A percentile compares a stretch with the other conserved stretches of the same genome.
These are phyloP conservation scores for Pseudomyrmex sp. DNA, from an alignment of 1,140 invertebrate genomes.

Conservation along the genomic window DNA sequence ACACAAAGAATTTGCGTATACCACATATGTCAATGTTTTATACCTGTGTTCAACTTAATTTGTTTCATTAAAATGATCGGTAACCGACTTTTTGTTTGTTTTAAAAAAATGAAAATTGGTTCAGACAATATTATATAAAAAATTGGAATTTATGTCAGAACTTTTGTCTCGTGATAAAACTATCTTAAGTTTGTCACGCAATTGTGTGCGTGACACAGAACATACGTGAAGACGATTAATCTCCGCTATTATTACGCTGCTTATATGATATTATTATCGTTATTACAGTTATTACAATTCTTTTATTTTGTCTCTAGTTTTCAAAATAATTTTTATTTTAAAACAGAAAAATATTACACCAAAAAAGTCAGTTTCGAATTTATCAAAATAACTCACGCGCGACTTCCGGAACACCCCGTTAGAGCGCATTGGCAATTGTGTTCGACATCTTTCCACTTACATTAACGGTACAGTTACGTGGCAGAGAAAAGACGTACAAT, in stretches of 20 bases:
- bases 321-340: neutral
- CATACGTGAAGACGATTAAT: slow-evolving; percentile 15
- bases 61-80: no score
- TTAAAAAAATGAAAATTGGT: no score
- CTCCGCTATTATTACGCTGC: slow-evolving; percentile 28
- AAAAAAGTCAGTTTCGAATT: neutral
- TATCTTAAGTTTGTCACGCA: slow-evolving; percentile 15
- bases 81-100: no score
- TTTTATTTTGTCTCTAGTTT: neutral
- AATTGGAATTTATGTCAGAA: no score
- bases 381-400: no score
- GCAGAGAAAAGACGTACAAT: slow-evolving; percentile 68
- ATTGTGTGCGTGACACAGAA: slow-evolving; percentile 19
- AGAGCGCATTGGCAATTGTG: slow-evolving; percentile 53
- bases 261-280: slow-evolving; percentile 17
- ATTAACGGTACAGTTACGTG: slow-evolving; percentile 68
- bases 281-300: slow-evolving; percentile 41
- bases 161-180: no score
- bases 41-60: no score
- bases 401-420: slow-evolving; percentile 31
- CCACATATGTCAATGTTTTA: no score
- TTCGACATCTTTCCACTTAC: slow-evolving; percentile 64
- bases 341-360: neutral
- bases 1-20: no score
- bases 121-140: no score